Conservation (phyloP, 2,797 vertebrate genomes). For the Anguilla anguilla region DNA sequence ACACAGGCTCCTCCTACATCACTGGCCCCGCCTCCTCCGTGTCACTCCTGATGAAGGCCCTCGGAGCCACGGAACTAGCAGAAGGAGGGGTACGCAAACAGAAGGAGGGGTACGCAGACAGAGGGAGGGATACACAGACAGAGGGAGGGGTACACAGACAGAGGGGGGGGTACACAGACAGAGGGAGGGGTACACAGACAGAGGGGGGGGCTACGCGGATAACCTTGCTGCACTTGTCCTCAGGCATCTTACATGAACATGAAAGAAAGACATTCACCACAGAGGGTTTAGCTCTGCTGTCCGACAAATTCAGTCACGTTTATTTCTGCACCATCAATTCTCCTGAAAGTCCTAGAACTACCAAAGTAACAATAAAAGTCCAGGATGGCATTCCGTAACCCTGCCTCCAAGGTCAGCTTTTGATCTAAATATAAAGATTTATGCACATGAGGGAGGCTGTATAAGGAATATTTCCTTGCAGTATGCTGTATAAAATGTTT, state of each 20-base stretch:
- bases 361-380: neutral
- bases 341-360: neutral
- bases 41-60: slow-evolving; percentile 80
- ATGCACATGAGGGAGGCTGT: no score
- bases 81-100: slow-evolving; percentile 50
- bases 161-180: no score
- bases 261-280: neutral
- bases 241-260: neutral
- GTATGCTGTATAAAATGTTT: neutral
- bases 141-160: no score
- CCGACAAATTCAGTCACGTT: neutral
- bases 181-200: no score
- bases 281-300: neutral
- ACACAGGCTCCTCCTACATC: slow-evolving; percentile 92
- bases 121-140: no score
- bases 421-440: neutral
- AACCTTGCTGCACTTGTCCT: neutral
- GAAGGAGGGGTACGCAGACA: no score
- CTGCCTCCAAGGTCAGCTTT: neutral
- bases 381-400: neutral
- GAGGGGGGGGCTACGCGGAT: slow-evolving; percentile 43
- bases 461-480: neutral
- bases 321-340: neutral
- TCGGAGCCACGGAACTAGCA: slow-evolving; percentile 82
- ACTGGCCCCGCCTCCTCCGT: slow-evolving; percentile 86